Conservation (phyloP, 2,797 vertebrate species). For the Molossus molossus region DNA sequence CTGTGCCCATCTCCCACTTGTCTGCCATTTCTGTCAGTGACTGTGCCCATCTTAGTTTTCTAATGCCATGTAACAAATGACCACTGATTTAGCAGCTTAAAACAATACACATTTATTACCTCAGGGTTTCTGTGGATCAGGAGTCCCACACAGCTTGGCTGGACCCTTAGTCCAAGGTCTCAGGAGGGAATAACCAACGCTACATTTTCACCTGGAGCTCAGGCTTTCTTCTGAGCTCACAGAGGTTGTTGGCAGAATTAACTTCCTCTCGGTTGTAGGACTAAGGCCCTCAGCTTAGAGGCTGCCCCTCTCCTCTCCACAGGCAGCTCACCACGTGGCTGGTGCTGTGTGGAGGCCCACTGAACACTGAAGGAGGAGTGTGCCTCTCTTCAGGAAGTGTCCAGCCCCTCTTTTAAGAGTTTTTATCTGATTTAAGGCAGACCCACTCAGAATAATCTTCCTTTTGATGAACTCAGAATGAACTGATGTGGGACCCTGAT, state of each 20-base stretch:
- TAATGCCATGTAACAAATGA: background rate
- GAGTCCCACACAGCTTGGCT: no score
- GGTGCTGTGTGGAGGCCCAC: background rate
- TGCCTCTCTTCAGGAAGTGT: background rate
- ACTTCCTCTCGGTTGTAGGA: background rate
- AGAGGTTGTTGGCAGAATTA: background rate
- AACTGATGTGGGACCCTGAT: background rate
- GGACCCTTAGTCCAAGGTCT: background rate
- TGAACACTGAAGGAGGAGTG: background rate
- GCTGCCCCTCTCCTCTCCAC: background rate
- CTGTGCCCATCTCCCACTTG: background rate
- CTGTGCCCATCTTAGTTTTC: background rate
- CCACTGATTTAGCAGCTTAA: no score
- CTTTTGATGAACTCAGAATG: background rate
- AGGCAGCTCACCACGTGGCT: background rate
- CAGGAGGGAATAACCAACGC: background rate
- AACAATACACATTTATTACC: no score
- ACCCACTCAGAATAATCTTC: background rate
- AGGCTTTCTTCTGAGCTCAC: background rate
- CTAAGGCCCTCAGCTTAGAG: background rate
- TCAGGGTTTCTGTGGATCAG: no score
- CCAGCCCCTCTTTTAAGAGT: background rate
- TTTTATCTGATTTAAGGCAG: constrained; percentile 3
- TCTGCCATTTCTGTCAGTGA: background rate
- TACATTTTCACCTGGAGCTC: background rate